Conservation (phyloP, 2,113 vertebrate genomes). For the Cephalopholis sonnerati region DNA sequence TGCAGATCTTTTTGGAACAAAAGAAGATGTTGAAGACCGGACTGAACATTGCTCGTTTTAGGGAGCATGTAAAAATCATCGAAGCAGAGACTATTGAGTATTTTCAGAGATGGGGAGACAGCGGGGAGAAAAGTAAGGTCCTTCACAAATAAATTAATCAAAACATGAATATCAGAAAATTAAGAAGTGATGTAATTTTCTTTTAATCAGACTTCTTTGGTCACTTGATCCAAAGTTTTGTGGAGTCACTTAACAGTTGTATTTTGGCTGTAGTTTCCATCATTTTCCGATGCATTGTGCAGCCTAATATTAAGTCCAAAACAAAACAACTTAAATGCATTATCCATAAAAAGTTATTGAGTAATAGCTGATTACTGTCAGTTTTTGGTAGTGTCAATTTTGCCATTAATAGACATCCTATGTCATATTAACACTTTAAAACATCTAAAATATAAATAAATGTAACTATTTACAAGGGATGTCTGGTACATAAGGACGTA, state of each 20-base stretch:
- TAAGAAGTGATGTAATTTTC: not conserved
- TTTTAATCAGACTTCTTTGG: not conserved
- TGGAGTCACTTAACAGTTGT: not conserved
- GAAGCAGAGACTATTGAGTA: constrained; percentile 95
- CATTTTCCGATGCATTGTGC: no score
- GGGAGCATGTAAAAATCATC: constrained; percentile 90
- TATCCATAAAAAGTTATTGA: no score
- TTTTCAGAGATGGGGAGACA: constrained; percentile 94
- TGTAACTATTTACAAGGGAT: no score
- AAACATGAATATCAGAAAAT: not conserved
- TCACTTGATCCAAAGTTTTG: not conserved
- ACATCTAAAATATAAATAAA: no score
- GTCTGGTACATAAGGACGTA: no score
- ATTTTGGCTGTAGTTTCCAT: no score
- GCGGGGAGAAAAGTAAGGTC: constrained; percentile 91
- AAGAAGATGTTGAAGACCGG: constrained; percentile 99
- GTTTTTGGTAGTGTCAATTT: no score
- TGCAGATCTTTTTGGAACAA: constrained; percentile 96
- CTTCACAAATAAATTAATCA: not conserved
- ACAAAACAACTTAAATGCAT: no score
- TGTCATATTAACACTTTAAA: no score
- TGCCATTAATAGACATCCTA: no score
- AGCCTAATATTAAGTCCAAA: not conserved
- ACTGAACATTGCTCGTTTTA: constrained; percentile 93
- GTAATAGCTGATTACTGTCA: no score